Conservation (phyloP, 1,140 invertebrate genomes). For the Rhagoletis zephyria region DNA sequence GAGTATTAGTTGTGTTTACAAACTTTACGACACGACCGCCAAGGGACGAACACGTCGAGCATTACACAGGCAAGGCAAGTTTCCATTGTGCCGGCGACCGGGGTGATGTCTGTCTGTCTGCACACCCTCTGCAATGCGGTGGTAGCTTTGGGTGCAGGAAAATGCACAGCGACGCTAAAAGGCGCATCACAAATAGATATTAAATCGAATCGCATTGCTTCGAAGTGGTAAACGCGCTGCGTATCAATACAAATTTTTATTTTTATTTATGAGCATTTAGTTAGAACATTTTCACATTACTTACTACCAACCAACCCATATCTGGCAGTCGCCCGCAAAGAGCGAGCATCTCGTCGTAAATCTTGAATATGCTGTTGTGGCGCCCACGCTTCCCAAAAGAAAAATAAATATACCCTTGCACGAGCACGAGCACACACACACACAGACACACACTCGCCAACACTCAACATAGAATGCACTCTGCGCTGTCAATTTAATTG, state of each 20-base stretch:
- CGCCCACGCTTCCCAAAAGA: constrained; percentile 1
- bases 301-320: neutral
- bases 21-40: constrained; percentile 63
- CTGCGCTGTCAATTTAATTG: constrained; percentile 43
- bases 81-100: neutral
- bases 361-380: constrained; percentile 71
- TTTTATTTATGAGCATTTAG: constrained; percentile 73
- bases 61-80: neutral
- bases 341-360: constrained; percentile 64
- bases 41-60: constrained; percentile 52
- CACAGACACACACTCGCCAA: neutral
- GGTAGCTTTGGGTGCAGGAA: constrained; percentile 13
- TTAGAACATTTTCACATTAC: constrained; percentile 57
- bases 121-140: neutral
- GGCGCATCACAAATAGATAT: constrained; percentile 17
- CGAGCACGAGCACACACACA: neutral
- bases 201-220: constrained; percentile 55
- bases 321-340: neutral
- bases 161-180: constrained; percentile 18
- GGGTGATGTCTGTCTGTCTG: neutral
- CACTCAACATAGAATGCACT: neutral
- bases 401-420: neutral
- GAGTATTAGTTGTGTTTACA: constrained; percentile 73
- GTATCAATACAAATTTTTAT: constrained; percentile 56
- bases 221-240: neutral